Evolutionary conservation across 2,888 invertebrate genomes (phyloP).

Genomic region (Syrphus vitripennis): DNA sequence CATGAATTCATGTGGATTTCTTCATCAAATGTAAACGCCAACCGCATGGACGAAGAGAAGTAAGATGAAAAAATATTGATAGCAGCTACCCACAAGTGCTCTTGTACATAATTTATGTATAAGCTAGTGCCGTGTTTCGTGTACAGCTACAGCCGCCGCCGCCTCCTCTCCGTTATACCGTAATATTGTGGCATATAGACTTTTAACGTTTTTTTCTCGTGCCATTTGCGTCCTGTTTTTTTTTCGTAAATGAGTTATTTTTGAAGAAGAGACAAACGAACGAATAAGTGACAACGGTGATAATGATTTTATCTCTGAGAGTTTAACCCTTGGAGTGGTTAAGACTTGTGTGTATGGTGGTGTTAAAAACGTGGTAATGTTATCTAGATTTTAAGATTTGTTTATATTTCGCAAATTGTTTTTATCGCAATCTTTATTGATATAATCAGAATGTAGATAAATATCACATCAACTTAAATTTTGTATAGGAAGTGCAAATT

Average conservation of each 20-base stretch:
- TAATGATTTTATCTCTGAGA: conserved; percentile 54
- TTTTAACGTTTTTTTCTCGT: not conserved
- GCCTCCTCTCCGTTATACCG: not conserved
- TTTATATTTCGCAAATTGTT: conserved; percentile 45
- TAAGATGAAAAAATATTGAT: conserved; percentile 55
- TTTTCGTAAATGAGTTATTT: conserved; percentile 45
- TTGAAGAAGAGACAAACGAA: conserved; percentile 24
- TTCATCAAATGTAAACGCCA: conserved; percentile 25
- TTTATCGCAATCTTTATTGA: conserved; percentile 39
- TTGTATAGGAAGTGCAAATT: not conserved
- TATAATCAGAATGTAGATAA: not conserved
- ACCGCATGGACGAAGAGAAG: conserved; percentile 13
- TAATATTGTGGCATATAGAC: conserved; percentile 15
- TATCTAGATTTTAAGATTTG: conserved; percentile 61
- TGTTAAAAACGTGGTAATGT: conserved; percentile 24
- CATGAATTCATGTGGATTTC: not conserved
- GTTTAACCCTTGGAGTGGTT: conserved; percentile 23
- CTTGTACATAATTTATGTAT: conserved; percentile 68
- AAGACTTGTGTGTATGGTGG: not conserved
- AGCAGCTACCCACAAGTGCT: conserved; percentile 55
- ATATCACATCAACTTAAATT: not conserved
- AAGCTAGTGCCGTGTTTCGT: conserved; percentile 43
- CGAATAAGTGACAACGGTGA: conserved; percentile 38
- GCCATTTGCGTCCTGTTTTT: not conserved
- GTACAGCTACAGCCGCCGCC: too few relatives aligned